Evolutionary conservation across 1,140 invertebrate species (phyloP).

Genomic region (Polypedilum vanderplanki): DNA sequence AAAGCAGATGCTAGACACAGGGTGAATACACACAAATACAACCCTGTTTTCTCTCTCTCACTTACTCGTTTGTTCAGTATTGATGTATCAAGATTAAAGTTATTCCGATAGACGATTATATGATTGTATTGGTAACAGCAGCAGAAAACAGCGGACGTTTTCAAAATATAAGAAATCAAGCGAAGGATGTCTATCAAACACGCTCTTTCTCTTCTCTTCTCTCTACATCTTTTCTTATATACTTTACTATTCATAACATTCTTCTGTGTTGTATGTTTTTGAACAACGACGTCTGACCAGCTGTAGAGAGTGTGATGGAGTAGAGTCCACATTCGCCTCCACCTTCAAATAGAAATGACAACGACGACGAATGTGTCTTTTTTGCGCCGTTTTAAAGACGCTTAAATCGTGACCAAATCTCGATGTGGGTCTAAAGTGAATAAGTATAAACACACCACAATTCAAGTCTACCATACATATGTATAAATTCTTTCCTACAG

Average conservation of each 20-base stretch:
- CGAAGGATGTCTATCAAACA: conserved; percentile 3
- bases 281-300: background rate
- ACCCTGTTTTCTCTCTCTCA: background rate
- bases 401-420: conserved; percentile 15
- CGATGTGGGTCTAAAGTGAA: background rate
- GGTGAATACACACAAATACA: conserved; percentile 22
- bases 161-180: background rate
- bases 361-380: background rate
- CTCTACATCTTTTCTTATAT: background rate
- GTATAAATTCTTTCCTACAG: background rate
- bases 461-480: background rate
- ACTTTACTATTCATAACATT: too few relatives aligned
- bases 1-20: conserved; percentile 28
- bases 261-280: too few relatives aligned
- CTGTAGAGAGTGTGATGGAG: background rate
- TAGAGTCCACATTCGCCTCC: background rate
- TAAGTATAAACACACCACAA: background rate
- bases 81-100: conserved; percentile 23
- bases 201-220: background rate
- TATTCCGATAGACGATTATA: background rate
- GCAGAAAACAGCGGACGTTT: background rate
- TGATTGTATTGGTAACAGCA: background rate
- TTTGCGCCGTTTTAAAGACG: conserved; percentile 13
- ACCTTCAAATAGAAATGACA: too few relatives aligned
- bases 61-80: background rate